A percentile compares a stretch with the other conserved stretches of the same genome.
These are phyloP conservation scores for Parascotia fuliginaria DNA, from an alignment of 2,888 invertebrate species.

Conservation along the genomic window DNA sequence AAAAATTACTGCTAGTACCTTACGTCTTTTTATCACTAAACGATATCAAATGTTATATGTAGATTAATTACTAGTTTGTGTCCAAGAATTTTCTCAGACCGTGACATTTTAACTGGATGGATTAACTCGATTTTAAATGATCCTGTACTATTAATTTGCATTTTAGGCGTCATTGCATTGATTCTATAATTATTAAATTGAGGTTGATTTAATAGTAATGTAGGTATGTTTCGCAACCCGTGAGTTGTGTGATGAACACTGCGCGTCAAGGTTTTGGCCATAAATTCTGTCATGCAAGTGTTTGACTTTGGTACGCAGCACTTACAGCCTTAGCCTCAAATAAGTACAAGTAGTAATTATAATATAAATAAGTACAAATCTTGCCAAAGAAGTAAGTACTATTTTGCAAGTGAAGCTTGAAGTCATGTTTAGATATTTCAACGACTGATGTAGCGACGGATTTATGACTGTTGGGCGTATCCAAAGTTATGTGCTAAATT, in stretches of 20 bases:
- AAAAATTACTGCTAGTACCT: too few relatives aligned
- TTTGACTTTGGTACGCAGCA: slow-evolving; percentile 5
- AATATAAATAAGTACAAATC: too few relatives aligned
- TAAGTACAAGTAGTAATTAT: too few relatives aligned
- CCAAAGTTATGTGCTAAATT: too few relatives aligned
- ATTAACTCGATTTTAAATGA: slow-evolving; percentile 44
- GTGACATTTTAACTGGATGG: slow-evolving; percentile 56
- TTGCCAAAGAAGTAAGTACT: too few relatives aligned
- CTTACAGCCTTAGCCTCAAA: too few relatives aligned
- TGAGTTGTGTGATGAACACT: slow-evolving; percentile 7
- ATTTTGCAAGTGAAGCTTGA: too few relatives aligned
- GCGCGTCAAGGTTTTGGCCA: slow-evolving; percentile 15
- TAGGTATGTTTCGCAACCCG: slow-evolving; percentile 12
- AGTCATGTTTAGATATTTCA: too few relatives aligned
- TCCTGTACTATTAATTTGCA: slow-evolving; percentile 49
- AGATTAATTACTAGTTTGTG: slow-evolving; percentile 43
- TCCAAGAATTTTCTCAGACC: slow-evolving; percentile 48
- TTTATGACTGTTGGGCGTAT: too few relatives aligned
- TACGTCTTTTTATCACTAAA: slow-evolving; percentile 11
- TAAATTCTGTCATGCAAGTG: slow-evolving; percentile 17
- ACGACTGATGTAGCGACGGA: too few relatives aligned
- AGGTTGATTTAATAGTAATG: slow-evolving; percentile 2
- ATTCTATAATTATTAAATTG: slow-evolving; percentile 42
- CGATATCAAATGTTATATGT: slow-evolving; percentile 26
- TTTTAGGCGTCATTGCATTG: slow-evolving; percentile 37